These are phyloP conservation scores for Speoplatyrhinus poulsoni DNA, from an alignment of 2,113 vertebrate genomes.

Conservation along the genomic window DNA sequence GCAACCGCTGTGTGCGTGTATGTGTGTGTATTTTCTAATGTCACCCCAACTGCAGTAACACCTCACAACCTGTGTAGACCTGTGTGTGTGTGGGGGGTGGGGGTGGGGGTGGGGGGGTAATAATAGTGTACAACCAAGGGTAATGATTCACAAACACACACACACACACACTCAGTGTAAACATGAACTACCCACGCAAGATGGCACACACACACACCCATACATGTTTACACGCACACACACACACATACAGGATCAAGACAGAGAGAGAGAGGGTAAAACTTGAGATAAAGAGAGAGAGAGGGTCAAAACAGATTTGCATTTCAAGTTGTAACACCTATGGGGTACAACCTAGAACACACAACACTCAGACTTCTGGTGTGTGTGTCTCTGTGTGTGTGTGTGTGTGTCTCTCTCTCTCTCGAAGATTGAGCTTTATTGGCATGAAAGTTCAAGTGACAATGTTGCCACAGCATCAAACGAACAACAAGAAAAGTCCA, in stretches of 20 bases:
- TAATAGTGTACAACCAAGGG: neutral
- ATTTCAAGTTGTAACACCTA: neutral
- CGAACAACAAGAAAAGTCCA: too few relatives aligned
- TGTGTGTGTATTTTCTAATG: conserved; percentile 29
- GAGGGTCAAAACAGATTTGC: neutral
- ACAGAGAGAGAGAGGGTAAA: neutral
- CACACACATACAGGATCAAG: neutral
- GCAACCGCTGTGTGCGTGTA: conserved; percentile 30
- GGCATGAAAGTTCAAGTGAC: too few relatives aligned
- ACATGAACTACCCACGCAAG: too few relatives aligned
- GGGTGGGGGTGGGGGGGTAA: too few relatives aligned
- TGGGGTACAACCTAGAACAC: neutral
- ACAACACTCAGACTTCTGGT: neutral
- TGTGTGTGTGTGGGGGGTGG: too few relatives aligned
- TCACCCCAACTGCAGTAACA: too few relatives aligned
- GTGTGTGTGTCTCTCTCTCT: neutral
- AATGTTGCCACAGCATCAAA: too few relatives aligned
- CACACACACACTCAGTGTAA: neutral
- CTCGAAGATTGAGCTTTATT: neutral
- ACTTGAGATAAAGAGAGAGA: neutral
- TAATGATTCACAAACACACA: neutral
- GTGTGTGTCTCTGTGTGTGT: neutral
- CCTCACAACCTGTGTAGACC: too few relatives aligned
- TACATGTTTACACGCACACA: neutral
- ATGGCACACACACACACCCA: neutral